phyloP scores from a whole-genome alignment of 2,888 invertebrate genomes.

The Tetragonula carbonaria region DNA sequence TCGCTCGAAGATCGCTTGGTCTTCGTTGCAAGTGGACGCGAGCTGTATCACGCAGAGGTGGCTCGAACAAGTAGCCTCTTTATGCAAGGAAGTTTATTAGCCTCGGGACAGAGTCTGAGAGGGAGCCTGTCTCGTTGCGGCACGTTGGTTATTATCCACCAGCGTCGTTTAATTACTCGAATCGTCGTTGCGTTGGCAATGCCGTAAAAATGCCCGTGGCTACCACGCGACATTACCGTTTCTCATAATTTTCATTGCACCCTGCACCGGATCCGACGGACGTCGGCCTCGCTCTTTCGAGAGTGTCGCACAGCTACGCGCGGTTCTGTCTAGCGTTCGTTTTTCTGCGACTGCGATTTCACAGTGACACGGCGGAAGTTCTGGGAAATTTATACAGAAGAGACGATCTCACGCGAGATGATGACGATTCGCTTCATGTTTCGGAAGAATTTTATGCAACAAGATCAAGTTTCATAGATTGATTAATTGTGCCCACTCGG shows the following conservation, averaged over 20 bases:
- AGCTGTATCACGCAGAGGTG: slow-evolving; percentile 35
- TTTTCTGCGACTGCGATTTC: no score
- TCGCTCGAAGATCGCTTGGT: slow-evolving; percentile 1
- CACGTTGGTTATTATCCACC: slow-evolving; percentile 52
- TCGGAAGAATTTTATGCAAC: background rate
- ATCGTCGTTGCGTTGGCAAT: slow-evolving; percentile 36
- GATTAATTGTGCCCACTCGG: no score
- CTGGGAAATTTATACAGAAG: rapidly evolving
- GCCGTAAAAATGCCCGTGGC: slow-evolving; percentile 38
- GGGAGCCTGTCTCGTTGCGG: slow-evolving; percentile 23
- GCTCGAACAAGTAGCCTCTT: slow-evolving; percentile 40
- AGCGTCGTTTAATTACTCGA: slow-evolving; percentile 55
- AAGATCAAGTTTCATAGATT: background rate
- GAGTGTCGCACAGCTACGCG: background rate
- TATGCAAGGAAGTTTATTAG: slow-evolving; percentile 56
- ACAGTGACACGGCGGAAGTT: background rate
- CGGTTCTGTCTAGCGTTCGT: background rate
- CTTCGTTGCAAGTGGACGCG: background rate
- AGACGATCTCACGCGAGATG: background rate
- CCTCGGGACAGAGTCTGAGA: slow-evolving; percentile 12
- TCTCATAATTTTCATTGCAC: slow-evolving; percentile 49
- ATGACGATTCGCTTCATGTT: rapidly evolving
- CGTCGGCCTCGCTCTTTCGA: background rate
- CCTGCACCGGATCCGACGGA: background rate
- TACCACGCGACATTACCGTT: slow-evolving; percentile 30